phyloP scores from a whole-genome alignment of 2,113 vertebrate species.

The Calyptomena viridis region DNA sequence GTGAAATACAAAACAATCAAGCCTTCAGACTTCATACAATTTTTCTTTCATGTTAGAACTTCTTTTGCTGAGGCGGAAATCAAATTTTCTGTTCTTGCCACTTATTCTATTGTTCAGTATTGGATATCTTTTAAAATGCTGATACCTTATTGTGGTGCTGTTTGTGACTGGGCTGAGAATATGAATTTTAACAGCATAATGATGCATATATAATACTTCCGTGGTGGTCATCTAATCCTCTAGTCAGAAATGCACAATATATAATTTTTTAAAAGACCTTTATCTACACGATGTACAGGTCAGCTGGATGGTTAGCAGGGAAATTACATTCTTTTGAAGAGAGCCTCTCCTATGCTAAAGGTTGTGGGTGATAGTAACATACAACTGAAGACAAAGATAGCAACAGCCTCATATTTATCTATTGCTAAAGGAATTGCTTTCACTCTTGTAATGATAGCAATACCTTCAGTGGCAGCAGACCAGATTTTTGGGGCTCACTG shows the following conservation, averaged over 20 bases:
- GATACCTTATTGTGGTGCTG: not conserved
- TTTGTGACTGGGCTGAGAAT: constrained; percentile 7
- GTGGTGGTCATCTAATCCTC: not conserved
- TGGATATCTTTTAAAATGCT: constrained; percentile 22
- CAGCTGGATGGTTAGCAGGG: not conserved
- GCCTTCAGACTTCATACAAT: not conserved
- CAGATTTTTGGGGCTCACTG: not conserved
- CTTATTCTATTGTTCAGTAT: constrained; percentile 6
- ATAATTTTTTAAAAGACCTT: not conserved
- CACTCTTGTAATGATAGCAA: not conserved
- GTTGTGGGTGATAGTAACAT: not conserved
- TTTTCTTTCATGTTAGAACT: constrained; percentile 13
- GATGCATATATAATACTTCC: not conserved
- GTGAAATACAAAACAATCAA: constrained; percentile 17
- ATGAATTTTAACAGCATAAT: constrained; percentile 22
- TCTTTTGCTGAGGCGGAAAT: not conserved
- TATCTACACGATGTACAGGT: not conserved
- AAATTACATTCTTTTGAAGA: not conserved
- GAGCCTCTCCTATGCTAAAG: not conserved
- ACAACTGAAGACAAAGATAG: not conserved
- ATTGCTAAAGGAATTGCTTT: not conserved
- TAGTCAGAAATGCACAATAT: not conserved
- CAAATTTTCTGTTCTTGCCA: constrained; percentile 8
- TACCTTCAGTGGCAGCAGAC: not conserved
- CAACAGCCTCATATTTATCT: not conserved